Conservation (phyloP, 2,888 invertebrate species). For the Leuctra nigra region DNA sequence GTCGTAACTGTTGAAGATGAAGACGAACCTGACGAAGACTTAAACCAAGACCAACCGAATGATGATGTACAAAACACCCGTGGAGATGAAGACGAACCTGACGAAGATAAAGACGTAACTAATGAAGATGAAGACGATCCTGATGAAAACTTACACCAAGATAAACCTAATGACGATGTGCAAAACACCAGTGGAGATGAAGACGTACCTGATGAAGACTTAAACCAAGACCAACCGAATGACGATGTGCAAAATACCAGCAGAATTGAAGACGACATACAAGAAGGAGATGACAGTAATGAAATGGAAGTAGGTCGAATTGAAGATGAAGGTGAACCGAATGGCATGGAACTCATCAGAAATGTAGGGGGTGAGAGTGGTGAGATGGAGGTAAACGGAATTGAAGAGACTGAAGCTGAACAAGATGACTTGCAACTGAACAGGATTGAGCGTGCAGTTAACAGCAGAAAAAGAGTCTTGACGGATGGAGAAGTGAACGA, state of each 20-base stretch:
- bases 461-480: too few relatives aligned
- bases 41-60: too few relatives aligned
- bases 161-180: not conserved
- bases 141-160: not conserved
- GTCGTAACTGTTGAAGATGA: not conserved
- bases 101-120: not conserved
- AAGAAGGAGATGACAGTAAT: not conserved
- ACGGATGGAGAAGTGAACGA: too few relatives aligned
- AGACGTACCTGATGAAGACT: not conserved
- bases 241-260: too few relatives aligned
- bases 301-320: not conserved
- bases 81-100: not conserved
- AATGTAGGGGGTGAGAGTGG: not conserved
- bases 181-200: not conserved
- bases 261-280: not conserved
- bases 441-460: too few relatives aligned
- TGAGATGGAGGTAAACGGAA: not conserved
- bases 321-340: not conserved
- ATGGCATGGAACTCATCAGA: not conserved
- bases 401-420: too few relatives aligned
- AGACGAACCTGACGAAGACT: not conserved
- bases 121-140: not conserved
- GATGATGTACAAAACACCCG: too few relatives aligned
- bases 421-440: too few relatives aligned
- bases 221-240: too few relatives aligned